Percentiles rank a stretch among this genome's conserved stretches.
phyloP scores from a whole-genome alignment of 2,113 vertebrate genomes.

The Xyliphius kryptos region DNA sequence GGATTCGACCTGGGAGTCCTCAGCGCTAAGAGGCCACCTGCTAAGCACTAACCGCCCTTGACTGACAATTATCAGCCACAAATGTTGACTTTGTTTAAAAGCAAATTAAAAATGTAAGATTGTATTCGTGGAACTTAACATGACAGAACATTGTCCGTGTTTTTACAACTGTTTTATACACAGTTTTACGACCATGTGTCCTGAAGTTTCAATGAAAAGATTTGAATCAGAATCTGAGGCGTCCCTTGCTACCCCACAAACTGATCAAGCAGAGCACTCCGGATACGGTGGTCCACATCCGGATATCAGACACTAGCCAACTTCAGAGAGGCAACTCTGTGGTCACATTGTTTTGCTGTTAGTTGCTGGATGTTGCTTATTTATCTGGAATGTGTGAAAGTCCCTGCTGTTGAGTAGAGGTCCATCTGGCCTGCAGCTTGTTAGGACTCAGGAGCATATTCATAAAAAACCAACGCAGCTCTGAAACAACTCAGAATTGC shows the following conservation, averaged over 20 bases:
- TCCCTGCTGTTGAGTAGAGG: constrained; percentile 46
- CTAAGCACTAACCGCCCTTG: no score
- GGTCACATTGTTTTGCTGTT: constrained; percentile 48
- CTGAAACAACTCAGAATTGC: constrained; percentile 12
- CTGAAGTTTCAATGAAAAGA: background rate
- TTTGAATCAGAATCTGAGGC: constrained; percentile 32
- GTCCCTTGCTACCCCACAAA: constrained; percentile 21
- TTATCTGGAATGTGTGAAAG: constrained; percentile 42
- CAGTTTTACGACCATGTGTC: no score
- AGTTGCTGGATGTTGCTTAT: constrained; percentile 48
- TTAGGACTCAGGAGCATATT: background rate
- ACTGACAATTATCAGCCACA: no score
- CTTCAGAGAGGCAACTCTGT: constrained; percentile 34
- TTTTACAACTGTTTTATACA: no score
- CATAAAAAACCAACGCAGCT: constrained; percentile 8
- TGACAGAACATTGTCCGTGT: no score
- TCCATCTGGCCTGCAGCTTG: constrained; percentile 44
- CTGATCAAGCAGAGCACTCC: constrained; percentile 44
- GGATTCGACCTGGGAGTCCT: no score
- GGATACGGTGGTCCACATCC: constrained; percentile 39
- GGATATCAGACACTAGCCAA: constrained; percentile 20
- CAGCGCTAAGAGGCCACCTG: no score
- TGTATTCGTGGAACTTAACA: no score
- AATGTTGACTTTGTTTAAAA: no score
- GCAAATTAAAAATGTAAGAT: no score